phyloP scores from a whole-genome alignment of 1,140 invertebrate genomes.

The Drosophila funebris region DNA sequence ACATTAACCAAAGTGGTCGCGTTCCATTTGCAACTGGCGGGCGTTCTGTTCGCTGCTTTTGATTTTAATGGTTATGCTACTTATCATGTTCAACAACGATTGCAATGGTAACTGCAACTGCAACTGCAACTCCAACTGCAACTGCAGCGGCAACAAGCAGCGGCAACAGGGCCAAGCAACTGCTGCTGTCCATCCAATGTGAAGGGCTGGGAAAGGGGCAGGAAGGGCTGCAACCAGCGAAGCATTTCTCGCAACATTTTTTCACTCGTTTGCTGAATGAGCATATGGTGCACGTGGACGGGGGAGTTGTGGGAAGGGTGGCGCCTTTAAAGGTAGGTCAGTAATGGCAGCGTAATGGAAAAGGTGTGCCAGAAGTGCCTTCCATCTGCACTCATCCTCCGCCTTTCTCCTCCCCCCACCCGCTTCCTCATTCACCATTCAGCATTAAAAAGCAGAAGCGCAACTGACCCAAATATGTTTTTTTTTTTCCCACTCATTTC shows the following conservation, averaged over 20 bases:
- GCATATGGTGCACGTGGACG: neutral
- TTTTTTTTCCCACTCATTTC: neutral
- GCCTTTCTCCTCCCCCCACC: neutral
- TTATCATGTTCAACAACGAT: constrained; percentile 66
- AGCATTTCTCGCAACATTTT: constrained; percentile 35
- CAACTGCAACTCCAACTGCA: neutral
- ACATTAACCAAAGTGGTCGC: constrained; percentile 78
- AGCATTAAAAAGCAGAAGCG: neutral
- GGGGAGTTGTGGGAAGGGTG: neutral
- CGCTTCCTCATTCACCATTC: neutral
- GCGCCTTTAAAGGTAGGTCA: neutral
- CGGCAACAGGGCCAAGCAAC: neutral
- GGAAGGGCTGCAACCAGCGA: constrained; percentile 15
- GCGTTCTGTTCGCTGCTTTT: constrained; percentile 51
- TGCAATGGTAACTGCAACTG: neutral
- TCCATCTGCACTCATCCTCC: neutral
- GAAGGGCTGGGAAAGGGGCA: neutral
- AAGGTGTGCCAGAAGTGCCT: constrained; percentile 12
- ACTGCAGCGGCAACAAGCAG: neutral
- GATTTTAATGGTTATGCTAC: constrained; percentile 79
- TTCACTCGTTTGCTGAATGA: constrained; percentile 15
- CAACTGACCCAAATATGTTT: constrained; percentile 67
- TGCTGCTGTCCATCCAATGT: neutral
- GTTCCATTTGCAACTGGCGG: constrained; percentile 70
- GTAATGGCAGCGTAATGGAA: constrained; percentile 25